These are phyloP conservation scores for Pongo pygmaeus DNA, from an alignment of 2,113 vertebrate genomes.

Conservation along the genomic window DNA sequence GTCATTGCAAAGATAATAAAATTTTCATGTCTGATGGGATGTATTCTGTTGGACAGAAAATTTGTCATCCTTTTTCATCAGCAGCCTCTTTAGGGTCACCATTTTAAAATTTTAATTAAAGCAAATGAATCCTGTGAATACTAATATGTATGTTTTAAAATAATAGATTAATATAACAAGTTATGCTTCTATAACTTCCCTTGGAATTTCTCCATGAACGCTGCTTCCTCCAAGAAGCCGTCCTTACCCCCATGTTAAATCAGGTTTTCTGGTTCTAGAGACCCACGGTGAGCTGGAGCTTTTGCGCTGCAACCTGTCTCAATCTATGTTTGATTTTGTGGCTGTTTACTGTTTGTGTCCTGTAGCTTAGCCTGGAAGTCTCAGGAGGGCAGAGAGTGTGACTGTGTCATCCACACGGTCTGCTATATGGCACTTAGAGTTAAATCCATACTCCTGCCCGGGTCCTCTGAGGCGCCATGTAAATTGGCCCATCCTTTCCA, in stretches of 20 bases:
- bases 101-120: conserved; percentile 56
- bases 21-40: conserved; percentile 55
- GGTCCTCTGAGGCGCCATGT: accelerated
- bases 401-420: accelerated
- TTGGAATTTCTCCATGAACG: background rate
- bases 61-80: conserved; percentile 61
- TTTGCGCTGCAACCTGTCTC: background rate
- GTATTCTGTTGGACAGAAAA: conserved; percentile 62
- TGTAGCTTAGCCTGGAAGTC: background rate
- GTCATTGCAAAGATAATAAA: conserved; percentile 74
- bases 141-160: background rate
- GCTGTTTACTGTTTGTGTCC: background rate
- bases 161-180: background rate
- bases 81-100: conserved; percentile 47
- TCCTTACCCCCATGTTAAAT: background rate
- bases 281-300: too few species aligned
- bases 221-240: background rate
- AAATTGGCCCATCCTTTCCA: background rate
- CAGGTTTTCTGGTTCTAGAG: background rate
- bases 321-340: background rate
- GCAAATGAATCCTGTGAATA: background rate
- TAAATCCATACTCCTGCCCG: background rate
- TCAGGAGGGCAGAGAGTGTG: background rate
- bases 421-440: accelerated
- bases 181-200: background rate